Evolutionary conservation across 2,797 vertebrate species (phyloP).

Genomic region (Tragelaphus eurycerus): DNA sequence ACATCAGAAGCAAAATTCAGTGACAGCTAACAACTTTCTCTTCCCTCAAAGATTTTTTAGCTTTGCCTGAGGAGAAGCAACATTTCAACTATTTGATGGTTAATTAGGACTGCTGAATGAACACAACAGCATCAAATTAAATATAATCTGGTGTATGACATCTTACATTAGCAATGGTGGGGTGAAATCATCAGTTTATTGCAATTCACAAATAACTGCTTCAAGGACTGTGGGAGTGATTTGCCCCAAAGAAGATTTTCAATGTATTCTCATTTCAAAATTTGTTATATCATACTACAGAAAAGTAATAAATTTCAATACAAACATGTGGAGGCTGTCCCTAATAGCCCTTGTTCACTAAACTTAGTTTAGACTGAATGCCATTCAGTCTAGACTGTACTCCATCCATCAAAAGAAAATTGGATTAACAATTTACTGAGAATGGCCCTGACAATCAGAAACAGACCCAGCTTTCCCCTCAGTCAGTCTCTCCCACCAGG

Average conservation of each 20-base stretch:
- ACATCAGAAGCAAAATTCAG: not conserved
- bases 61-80: not conserved
- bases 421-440: not conserved
- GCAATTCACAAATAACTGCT: not conserved
- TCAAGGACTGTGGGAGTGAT: not conserved
- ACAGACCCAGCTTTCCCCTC: not conserved
- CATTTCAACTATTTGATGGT: not conserved
- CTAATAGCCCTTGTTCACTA: not conserved
- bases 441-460: not conserved
- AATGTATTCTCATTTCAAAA: not conserved
- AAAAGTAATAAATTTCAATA: not conserved
- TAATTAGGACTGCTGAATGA: conserved; percentile 37
- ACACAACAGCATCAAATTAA: not conserved
- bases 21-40: conserved; percentile 13
- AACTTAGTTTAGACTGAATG: not conserved
- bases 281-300: not conserved
- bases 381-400: not conserved
- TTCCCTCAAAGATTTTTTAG: not conserved
- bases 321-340: not conserved
- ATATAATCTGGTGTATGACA: conserved; percentile 7
- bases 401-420: not conserved
- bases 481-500: not conserved
- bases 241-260: not conserved
- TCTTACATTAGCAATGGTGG: not conserved
- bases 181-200: not conserved